These are phyloP conservation scores for Polyergus mexicanus DNA, from an alignment of 1,140 invertebrate species.

Conservation along the genomic window DNA sequence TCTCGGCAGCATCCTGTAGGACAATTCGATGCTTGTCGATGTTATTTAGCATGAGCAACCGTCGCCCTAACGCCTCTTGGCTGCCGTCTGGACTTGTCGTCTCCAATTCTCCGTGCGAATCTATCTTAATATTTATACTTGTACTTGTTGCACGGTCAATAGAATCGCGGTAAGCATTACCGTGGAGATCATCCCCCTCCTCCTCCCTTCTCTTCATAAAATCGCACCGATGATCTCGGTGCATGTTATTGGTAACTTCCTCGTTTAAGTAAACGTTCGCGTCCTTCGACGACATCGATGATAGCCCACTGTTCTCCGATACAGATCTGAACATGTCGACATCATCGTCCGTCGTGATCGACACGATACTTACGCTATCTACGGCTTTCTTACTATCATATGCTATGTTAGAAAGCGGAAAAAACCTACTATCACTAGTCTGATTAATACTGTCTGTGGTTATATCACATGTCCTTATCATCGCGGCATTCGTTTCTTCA, in stretches of 20 bases:
- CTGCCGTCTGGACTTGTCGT: not conserved
- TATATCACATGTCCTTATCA: slow-evolving; percentile 74
- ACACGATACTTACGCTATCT: slow-evolving; percentile 40
- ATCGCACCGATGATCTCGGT: slow-evolving; percentile 43
- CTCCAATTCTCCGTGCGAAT: slow-evolving; percentile 41
- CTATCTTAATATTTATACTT: slow-evolving; percentile 62
- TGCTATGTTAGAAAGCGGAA: slow-evolving; percentile 73
- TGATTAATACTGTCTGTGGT: slow-evolving; percentile 80
- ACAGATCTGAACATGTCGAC: not conserved
- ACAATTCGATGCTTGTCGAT: slow-evolving; percentile 42
- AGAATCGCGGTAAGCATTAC: slow-evolving; percentile 26
- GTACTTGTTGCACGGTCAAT: slow-evolving; percentile 23
- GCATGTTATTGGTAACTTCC: slow-evolving; percentile 69
- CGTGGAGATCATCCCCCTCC: not conserved
- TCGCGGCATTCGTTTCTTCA: slow-evolving; percentile 25
- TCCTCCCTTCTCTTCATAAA: slow-evolving; percentile 15
- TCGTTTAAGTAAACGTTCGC: slow-evolving; percentile 53
- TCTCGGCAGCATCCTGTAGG: slow-evolving; percentile 5
- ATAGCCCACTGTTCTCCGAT: not conserved
- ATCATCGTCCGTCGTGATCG: not conserved
- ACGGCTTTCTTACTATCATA: slow-evolving; percentile 63
- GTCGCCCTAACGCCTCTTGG: not conserved
- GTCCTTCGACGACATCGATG: not conserved
- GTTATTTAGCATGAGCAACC: slow-evolving; percentile 48
- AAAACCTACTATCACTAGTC: slow-evolving; percentile 76